Evolutionary conservation across 2,797 vertebrate genomes (phyloP).

Genomic region (Urosaurus nigricauda): DNA sequence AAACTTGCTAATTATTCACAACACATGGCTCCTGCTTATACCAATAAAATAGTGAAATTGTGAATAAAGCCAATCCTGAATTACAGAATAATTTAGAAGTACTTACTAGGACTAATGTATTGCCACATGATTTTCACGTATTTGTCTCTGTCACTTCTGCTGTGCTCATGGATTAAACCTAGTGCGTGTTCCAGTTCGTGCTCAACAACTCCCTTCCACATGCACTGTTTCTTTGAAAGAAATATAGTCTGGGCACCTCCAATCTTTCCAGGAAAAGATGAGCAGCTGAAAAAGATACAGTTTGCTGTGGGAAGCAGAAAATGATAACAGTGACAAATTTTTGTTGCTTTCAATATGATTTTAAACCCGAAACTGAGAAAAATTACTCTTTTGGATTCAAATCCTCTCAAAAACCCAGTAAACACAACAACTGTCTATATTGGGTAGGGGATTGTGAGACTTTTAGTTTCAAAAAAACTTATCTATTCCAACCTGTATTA

Average conservation of each 20-base stretch:
- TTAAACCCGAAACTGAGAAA: not conserved
- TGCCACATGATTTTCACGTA: constrained; percentile 90
- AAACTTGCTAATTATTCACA: not conserved
- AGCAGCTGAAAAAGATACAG: constrained; percentile 74
- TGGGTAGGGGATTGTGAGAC: too few species aligned
- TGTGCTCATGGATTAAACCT: constrained; percentile 91
- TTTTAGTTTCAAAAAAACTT: too few species aligned
- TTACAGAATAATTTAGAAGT: not conserved
- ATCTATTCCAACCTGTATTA: too few species aligned
- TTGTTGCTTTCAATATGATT: not conserved
- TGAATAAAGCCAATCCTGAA: not conserved
- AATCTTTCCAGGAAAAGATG: constrained; percentile 88
- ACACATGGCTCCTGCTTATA: not conserved
- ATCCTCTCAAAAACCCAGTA: not conserved
- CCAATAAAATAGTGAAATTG: not conserved
- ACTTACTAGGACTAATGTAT: constrained; percentile 88
- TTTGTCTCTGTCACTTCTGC: constrained; percentile 87
- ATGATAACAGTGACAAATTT: constrained; percentile 6
- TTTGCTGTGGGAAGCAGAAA: constrained; percentile 16
- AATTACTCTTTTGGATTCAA: not conserved
- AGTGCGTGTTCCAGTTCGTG: constrained; percentile 90
- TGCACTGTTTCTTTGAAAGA: constrained; percentile 83
- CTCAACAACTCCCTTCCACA: constrained; percentile 84
- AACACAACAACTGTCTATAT: too few species aligned
- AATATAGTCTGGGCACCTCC: constrained; percentile 86